Base-by-base conservation (phyloP, 1,140 invertebrate species). In the Heliconius hewitsoni region DNA sequence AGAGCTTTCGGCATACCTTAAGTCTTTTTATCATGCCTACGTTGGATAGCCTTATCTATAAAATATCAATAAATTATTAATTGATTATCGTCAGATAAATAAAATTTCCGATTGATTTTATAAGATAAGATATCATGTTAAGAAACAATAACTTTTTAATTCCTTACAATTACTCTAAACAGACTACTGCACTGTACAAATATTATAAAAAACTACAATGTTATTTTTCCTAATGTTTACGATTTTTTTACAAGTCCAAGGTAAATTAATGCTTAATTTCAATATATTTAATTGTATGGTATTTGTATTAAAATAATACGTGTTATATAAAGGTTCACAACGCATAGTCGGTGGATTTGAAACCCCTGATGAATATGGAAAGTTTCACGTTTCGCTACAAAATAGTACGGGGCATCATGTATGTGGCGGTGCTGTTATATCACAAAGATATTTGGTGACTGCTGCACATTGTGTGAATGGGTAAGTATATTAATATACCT, bases 371-470 rank as follows among this genome's bases (percentile, higher is more conserved):
- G 81, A 85, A 39, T 89, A 83, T 78, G 91, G 89, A 55, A 85
- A 77, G 42, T 93, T 90, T 79, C 91, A 93, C 79, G 91, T 84
- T 11, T 94, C 93, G 0, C 82, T 94, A 9, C 93, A 93, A 85
- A 93, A 93, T 83, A 30, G 90, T 42, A 87, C 86, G 5, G 89
- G 90, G 1, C 82, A 91, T 78, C 93, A 94, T 80, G 92, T 94
- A n/a, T 95, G 95, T 88, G 94, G 94, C n/a, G 92, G 92, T 30
- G 91, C 92, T 30, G 84, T 95, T 57, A 86, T 95, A 73, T 94
- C 95, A 8, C 81, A 87, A 18, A 85, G 77, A 73, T 91, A 94
- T 83, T 78, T 95, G 23, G 82, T 94, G 1, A 95, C 95, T 57
- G 95, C 89, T 52, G 93, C 93, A 30, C 93, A 94, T 87, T 94